Evolutionary conservation across 2,797 vertebrate species (phyloP).

Genomic region (Picus viridis): DNA sequence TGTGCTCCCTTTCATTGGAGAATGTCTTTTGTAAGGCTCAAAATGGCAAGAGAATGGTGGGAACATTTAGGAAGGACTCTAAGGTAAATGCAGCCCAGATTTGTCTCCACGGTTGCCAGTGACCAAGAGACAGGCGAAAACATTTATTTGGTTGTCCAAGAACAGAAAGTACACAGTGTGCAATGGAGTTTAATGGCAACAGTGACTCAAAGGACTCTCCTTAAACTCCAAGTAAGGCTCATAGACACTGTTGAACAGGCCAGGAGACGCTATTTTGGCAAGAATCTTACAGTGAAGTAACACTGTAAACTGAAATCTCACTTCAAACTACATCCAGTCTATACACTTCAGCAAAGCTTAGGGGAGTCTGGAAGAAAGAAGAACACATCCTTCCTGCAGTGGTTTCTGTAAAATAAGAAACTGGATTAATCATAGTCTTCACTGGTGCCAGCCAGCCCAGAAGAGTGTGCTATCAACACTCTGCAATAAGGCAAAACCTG

Average conservation of each 20-base stretch:
- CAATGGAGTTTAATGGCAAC: background rate
- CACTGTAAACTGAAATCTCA: background rate
- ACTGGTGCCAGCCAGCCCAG: background rate
- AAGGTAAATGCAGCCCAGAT: background rate
- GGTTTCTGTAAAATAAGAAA: conserved; percentile 10
- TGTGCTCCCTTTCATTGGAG: background rate
- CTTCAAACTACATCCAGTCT: background rate
- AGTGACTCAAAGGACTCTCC: background rate
- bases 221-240: background rate
- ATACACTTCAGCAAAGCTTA: background rate
- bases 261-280: background rate
- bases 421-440: background rate
- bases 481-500: background rate
- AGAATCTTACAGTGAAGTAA: background rate
- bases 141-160: background rate
- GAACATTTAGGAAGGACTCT: background rate
- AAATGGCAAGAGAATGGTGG: background rate
- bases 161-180: background rate
- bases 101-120: background rate
- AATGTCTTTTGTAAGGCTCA: background rate
- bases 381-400: background rate
- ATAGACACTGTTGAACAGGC: background rate
- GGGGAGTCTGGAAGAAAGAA: background rate
- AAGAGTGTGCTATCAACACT: background rate
- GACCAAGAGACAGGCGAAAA: background rate